These are phyloP conservation scores for Cataglyphis hispanica DNA, from an alignment of 1,140 invertebrate genomes.

Conservation along the genomic window DNA sequence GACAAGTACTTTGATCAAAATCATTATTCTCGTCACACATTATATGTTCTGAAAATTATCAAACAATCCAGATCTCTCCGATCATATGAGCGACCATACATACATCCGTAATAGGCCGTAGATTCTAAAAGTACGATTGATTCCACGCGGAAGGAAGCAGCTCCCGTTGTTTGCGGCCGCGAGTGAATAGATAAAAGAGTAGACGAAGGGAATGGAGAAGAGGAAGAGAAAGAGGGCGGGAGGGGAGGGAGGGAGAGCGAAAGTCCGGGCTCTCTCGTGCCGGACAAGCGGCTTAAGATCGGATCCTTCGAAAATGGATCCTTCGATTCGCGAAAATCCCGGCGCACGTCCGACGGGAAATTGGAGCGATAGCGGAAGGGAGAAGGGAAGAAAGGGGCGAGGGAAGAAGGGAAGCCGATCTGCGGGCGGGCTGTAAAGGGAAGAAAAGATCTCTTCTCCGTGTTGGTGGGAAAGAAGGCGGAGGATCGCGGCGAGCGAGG, in stretches of 20 bases:
- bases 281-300: constrained; percentile 47
- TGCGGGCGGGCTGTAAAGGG: constrained; percentile 17
- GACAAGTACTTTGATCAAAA: background rate
- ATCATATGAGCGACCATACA: constrained; percentile 8
- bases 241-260: background rate
- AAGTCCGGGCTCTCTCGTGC: constrained; percentile 37
- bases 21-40: background rate
- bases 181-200: constrained; percentile 63
- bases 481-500: constrained; percentile 35
- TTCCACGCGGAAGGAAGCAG: constrained; percentile 6
- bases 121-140: background rate
- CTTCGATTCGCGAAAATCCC: constrained; percentile 66
- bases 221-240: no score
- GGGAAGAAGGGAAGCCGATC: no score
- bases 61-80: background rate
- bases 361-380: constrained; percentile 42
- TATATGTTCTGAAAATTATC: background rate
- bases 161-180: background rate
- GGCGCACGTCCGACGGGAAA: constrained; percentile 48
- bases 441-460: constrained; percentile 23
- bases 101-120: constrained; percentile 16
- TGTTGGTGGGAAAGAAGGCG: constrained; percentile 2
- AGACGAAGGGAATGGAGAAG: background rate
- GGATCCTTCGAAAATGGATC: constrained; percentile 45
- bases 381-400: background rate